Conservation (phyloP, 2,797 vertebrate species). For the Enteromius thamalakanensis region DNA sequence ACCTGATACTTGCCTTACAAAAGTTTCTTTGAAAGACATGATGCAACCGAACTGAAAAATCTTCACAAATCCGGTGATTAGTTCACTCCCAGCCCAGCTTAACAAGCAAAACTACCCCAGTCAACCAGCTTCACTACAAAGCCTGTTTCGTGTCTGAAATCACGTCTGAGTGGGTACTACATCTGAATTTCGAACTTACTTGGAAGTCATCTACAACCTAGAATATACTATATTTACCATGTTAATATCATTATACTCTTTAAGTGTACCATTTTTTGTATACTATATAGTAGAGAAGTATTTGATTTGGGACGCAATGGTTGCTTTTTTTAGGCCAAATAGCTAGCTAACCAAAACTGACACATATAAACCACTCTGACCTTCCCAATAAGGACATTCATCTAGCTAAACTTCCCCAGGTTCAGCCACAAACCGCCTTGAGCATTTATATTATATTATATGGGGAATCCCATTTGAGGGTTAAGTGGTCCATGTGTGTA, state of each 20-base stretch:
- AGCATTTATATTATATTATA: background rate
- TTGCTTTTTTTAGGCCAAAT: background rate
- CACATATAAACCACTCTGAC: background rate
- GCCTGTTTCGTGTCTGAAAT: background rate
- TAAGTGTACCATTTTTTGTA: background rate
- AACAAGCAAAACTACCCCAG: background rate
- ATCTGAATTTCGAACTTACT: background rate
- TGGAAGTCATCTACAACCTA: background rate
- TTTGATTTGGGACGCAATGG: background rate
- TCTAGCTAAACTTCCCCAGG: background rate
- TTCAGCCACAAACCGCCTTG: background rate
- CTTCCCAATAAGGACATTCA: background rate
- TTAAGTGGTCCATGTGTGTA: background rate
- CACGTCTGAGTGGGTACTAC: background rate
- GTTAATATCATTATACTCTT: background rate
- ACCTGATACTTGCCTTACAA: background rate
- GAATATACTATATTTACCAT: background rate
- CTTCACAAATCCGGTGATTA: background rate
- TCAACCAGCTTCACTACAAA: background rate
- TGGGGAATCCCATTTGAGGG: constrained; percentile 10
- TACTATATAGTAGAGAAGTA: background rate
- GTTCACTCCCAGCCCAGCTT: background rate
- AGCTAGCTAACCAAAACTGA: background rate
- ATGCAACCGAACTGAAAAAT: constrained; percentile 9
- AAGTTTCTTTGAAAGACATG: background rate